Evolutionary conservation across 2,888 invertebrate species (phyloP), one percentile per base, ranked within the genome.

Genomic region (Eupithecia subfuscata): DNA sequence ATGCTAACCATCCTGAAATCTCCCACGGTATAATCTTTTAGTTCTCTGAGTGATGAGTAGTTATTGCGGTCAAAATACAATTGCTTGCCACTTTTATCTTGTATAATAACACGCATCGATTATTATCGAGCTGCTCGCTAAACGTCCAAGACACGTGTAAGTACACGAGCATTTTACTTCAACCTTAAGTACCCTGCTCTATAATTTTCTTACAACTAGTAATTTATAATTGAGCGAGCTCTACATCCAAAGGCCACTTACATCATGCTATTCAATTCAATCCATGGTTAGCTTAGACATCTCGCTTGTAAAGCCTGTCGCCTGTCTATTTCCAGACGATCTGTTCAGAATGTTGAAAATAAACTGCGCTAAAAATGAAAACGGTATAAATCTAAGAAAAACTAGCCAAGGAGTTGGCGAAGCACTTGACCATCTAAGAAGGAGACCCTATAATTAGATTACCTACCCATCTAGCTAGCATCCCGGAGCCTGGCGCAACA

Each of bases 371-470:
- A 71, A 81, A 80, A 75, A 77, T 75, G 72, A 78, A 82, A 86
- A 87, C 84, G 82, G 82, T 86, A 85, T 82, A 68, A 69, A 74
- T 74, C 73, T 77, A 81, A 81, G 84, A 87, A 88, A 86, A 90
- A 88, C 87, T 83, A 78, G 86, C 84, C 81, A 84, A 75, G 81
- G 83, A 84, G 85, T 86, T 87, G 85, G 84, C 87, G 77, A 77
- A 86, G 85, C 82, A 85, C 85, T 84, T 83, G 85, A 86, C 85
- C 88, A 87, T 86, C 85, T 79, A 82, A 86, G 85, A 87, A 83
- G 81, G 84, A 85, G 83, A 82, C 86, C 89, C 91, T 93, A 93
- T 93, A 91, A 91, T 92, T 93, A 93, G 92, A 92, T 91, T 88
- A 84, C 83, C 88, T 87, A 84, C 83, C 88, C 87, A 90, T 91